Evolutionary conservation across 1,140 invertebrate genomes (phyloP), one percentile per base, ranked within the genome.

Genomic region (Heliconius congener): DNA sequence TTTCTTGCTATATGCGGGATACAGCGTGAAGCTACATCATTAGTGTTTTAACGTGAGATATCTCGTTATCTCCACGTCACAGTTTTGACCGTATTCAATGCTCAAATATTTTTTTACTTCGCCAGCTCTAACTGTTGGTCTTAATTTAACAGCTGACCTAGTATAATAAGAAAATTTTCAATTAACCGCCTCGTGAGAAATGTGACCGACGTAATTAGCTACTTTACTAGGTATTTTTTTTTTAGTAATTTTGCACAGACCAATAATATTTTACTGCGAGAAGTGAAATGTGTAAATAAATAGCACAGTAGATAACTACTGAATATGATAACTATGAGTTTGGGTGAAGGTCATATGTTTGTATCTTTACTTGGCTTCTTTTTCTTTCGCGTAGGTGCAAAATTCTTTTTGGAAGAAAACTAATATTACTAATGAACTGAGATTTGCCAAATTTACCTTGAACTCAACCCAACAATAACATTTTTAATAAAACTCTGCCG

Each of bases 101-200:
- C n/a, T 71, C 50, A 55, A 71, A 77, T 77, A 71, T 77, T 77
- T 72, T 70, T 42, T 72, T 71, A 71, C 34, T 72, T 23, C 76
- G 39, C 55, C 70, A 72, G 76, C 46, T 77, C 66, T 77, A 77
- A 77, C 76, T 77, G 76, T 77, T 72, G 70, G 71, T 77, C 30
- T 77, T 77, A 77, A 72, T 77, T 77, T 77, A 77, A 71, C 66
- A 77, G 76, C 50, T 55, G 76, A 77, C 76, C 76, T 71, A 77
- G 76, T 52, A 77, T 72, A 72, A 72, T 77, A 71, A 71, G 76
- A 77, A 77, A 72, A 71, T 70, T 71, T 76, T 77, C 76, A 71
- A 77, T 77, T 71, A 77, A 66, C 34, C 74, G 37, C 76, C 70
- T 50, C 76, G 76, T 77, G 70, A 72, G 76, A 77, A 77, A 77